Conservation (phyloP, 2,888 invertebrate species). For the Sabatieria punctata region DNA sequence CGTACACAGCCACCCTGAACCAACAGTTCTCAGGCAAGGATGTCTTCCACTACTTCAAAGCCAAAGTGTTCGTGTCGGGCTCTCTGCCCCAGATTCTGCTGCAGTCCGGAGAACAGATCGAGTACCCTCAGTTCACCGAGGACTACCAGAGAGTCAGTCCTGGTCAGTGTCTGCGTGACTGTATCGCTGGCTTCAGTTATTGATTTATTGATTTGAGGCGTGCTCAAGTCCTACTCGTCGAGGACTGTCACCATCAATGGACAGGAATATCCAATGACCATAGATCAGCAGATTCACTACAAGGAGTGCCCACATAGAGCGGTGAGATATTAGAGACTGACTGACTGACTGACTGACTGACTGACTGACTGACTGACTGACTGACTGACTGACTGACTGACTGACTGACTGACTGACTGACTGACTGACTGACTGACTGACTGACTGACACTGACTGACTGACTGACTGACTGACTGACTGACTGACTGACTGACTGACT, state of each 20-base stretch:
- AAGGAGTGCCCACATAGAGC: conserved; percentile 39
- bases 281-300: conserved; percentile 59
- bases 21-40: conserved; percentile 47
- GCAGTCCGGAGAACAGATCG: conserved; percentile 47
- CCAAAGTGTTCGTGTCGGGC: conserved; percentile 50
- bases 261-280: conserved; percentile 41
- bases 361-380: too few relatives aligned
- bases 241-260: conserved; percentile 39
- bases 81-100: conserved; percentile 56
- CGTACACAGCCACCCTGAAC: conserved; percentile 54
- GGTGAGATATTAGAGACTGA: too few relatives aligned
- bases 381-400: too few relatives aligned
- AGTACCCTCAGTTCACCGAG: conserved; percentile 62
- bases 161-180: conserved; percentile 40
- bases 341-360: too few relatives aligned
- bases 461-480: too few relatives aligned
- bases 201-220: conserved; percentile 25
- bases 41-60: conserved; percentile 30
- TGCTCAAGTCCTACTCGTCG: conserved; percentile 37
- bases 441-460: too few relatives aligned
- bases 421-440: too few relatives aligned
- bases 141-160: conserved; percentile 54
- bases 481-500: too few relatives aligned
- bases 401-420: too few relatives aligned
- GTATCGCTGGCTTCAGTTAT: neutral